Percentiles rank a stretch among this genome's conserved stretches.
Evolutionary conservation across 2,888 invertebrate genomes (phyloP).

Genomic region (Eudasyphora cyanicolor): DNA sequence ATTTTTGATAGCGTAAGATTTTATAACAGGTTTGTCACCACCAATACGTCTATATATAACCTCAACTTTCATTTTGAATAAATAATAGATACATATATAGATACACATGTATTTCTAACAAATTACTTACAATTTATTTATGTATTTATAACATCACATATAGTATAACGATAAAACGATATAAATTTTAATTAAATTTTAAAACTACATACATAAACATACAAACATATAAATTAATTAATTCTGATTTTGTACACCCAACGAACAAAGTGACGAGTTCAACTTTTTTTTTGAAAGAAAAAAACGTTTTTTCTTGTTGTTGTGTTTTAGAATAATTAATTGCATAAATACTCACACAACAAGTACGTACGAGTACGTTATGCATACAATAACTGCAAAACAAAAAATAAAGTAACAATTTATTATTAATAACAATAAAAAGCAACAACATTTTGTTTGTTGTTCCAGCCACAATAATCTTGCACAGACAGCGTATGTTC

Average conservation of each 20-base stretch:
- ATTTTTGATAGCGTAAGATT: no score
- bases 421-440: constrained; percentile 14
- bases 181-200: neutral
- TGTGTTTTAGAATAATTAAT: neutral
- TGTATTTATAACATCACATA: constrained; percentile 45
- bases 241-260: neutral
- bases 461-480: neutral
- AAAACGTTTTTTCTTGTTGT: constrained; percentile 22
- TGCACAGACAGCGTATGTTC: neutral
- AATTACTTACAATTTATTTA: constrained; percentile 53
- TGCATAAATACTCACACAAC: neutral
- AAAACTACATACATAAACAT: neutral
- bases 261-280: constrained; percentile 14
- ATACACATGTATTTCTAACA: constrained; percentile 21
- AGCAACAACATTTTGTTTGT: neutral
- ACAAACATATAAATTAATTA: neutral
- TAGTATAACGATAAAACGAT: constrained; percentile 32
- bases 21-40: neutral
- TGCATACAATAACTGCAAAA: neutral
- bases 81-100: no score
- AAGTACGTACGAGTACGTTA: neutral
- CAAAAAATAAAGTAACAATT: constrained; percentile 13
- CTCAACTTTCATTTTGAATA: no score
- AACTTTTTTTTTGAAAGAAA: constrained; percentile 13
- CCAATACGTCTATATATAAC: neutral